Conservation (phyloP, 2,888 invertebrate species). For the Dinocampus coccinellae region DNA sequence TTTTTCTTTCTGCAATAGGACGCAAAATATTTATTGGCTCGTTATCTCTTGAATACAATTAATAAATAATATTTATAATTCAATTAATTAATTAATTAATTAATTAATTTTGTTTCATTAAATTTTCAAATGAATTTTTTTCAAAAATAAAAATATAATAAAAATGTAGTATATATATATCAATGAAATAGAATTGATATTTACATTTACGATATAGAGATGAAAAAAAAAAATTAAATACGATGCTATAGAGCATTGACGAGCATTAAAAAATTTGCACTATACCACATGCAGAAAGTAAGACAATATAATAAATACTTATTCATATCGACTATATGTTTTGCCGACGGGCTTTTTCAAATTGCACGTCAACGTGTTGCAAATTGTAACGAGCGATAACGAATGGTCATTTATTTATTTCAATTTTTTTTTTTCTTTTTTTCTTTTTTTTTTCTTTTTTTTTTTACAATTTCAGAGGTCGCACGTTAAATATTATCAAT, state of each 20-base stretch:
- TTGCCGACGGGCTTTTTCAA: conserved; percentile 45
- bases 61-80: conserved; percentile 31
- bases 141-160: no score
- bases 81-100: no score
- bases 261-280: not conserved
- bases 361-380: conserved; percentile 51
- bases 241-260: not conserved
- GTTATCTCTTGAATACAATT: not conserved
- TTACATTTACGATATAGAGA: no score
- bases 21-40: not conserved
- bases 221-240: no score
- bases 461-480: not conserved
- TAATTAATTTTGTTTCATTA: no score
- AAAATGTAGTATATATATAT: no score
- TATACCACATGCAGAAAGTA: not conserved
- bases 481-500: conserved; percentile 38
- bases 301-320: not conserved
- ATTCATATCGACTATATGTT: not conserved
- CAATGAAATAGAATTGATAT: no score
- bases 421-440: conserved; percentile 9
- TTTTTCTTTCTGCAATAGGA: not conserved
- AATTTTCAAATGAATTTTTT: no score
- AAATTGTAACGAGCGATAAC: conserved; percentile 57
- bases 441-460: conserved; percentile 14
- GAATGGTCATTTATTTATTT: conserved; percentile 25